Evolutionary conservation across 1,140 invertebrate species (phyloP).

Genomic region (Hypothenemus hampei): DNA sequence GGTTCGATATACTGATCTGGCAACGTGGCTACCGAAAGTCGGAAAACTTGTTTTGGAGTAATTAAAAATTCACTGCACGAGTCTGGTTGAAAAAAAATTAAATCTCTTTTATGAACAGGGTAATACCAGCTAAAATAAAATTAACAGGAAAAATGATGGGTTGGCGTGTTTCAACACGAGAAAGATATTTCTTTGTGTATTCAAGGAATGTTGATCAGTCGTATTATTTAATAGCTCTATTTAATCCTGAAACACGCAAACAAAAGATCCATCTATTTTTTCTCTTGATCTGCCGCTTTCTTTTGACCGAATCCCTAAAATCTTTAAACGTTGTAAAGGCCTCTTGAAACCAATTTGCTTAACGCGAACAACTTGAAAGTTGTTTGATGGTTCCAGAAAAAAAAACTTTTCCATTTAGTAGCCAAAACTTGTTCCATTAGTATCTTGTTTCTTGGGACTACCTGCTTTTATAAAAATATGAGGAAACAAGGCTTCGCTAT

Average conservation of each 20-base stretch:
- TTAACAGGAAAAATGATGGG: not conserved
- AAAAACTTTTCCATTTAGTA: conserved; percentile 4
- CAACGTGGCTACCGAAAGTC: not conserved
- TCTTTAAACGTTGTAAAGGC: too few species aligned
- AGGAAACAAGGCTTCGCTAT: too few species aligned
- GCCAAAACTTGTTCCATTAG: conserved; percentile 7
- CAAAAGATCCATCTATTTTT: not conserved
- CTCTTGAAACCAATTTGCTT: not conserved
- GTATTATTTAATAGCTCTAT: not conserved
- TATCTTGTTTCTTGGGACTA: too few species aligned
- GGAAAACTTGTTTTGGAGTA: not conserved
- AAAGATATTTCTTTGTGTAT: not conserved
- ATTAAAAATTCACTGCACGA: conserved; percentile 3
- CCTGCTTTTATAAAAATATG: too few species aligned
- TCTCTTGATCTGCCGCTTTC: not conserved
- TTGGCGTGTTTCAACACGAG: not conserved
- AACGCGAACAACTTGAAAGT: not conserved
- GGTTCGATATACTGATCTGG: too few species aligned
- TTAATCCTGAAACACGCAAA: not conserved
- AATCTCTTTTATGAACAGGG: conserved; percentile 12
- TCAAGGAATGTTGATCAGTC: not conserved
- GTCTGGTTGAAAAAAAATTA: conserved; percentile 6
- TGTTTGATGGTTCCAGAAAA: not conserved
- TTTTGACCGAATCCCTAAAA: too few species aligned
- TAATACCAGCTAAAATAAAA: conserved; percentile 8